Base-by-base conservation (phyloP, 2,113 vertebrate genomes). In the Sorex fumeus region DNA sequence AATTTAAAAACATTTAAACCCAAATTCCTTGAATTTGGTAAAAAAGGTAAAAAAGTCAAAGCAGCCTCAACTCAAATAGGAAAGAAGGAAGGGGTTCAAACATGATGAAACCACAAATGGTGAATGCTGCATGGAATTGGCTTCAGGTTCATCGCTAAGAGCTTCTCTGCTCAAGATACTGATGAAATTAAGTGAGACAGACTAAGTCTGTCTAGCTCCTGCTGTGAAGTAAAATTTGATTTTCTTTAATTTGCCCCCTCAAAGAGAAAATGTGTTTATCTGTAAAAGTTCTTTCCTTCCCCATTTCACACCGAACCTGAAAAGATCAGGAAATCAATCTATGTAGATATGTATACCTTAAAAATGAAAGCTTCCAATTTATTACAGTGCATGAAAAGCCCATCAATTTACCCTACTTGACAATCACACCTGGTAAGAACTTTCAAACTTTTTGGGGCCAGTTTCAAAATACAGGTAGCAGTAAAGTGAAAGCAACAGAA, bases 111-210 rank as follows among this genome's bases (percentile, higher is more conserved):
- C n/a, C 36, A 72, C 40, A 64, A 67, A 75, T 6, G 9, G 64
- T 18, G 60, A 80, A 5, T 30, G 32, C 47, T 4, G 2, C n/a
- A 28, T 3, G 18, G 53, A 60, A 70, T 25, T 8, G 43, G 66
- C 23, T 40, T 57, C 32, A 53, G 28, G 2, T 30, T 74, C 50
- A 78, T 91, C 66, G 36, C 71, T 3, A 77, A 75, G 43, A 34
- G n/a, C 25, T 47, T 77, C 64, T 86, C 32, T 87, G 80, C 47
- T 75, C 79, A 79, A 70, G 28, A 79, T 45, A 27, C 66, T 64
- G 50, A 94, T n/a, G 87, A 87, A 92, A 84, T n/a, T 40, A 90
- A 95, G 75, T n/a, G 28, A 69, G 60, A 28, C 23, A 9, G 45
- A 94, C 75, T 84, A 66, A 87, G 69, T 32, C 77, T 90, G 69